Percentiles rank a stretch among this genome's conserved stretches.
phyloP scores from a whole-genome alignment of 1,140 invertebrate species.

The Grapholita molesta region DNA sequence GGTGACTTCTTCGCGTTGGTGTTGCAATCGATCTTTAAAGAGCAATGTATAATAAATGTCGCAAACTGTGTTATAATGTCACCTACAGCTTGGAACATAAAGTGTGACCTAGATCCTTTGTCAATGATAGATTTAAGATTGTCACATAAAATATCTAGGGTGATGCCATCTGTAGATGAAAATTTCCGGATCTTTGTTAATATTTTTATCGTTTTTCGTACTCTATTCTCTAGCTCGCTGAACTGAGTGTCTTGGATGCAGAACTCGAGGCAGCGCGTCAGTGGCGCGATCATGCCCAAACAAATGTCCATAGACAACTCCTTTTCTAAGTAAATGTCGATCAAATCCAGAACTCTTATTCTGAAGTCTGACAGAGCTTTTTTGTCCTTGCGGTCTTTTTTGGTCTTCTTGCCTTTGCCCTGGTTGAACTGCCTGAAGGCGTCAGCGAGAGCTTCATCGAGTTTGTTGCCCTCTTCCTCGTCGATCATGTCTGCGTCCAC shows the following conservation, averaged over 20 bases:
- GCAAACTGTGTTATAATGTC: slow-evolving; percentile 83
- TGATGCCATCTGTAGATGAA: slow-evolving; percentile 77
- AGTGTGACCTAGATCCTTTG: slow-evolving; percentile 81
- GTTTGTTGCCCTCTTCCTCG: slow-evolving; percentile 85
- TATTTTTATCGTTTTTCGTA: slow-evolving; percentile 81
- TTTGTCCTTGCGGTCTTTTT: slow-evolving; percentile 83
- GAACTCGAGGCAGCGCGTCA: slow-evolving; percentile 83
- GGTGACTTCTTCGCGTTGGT: slow-evolving; percentile 36
- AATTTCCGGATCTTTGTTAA: slow-evolving; percentile 82
- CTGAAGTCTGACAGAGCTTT: slow-evolving; percentile 84
- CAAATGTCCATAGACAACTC: slow-evolving; percentile 81
- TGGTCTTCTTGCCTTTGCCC: slow-evolving; percentile 78
- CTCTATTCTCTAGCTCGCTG: slow-evolving; percentile 81
- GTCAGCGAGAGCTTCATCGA: slow-evolving; percentile 83
- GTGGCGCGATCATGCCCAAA: slow-evolving; percentile 82
- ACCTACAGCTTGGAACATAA: slow-evolving; percentile 83
- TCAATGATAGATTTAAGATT: slow-evolving; percentile 80
- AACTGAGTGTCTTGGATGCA: slow-evolving; percentile 84
- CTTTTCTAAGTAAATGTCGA: slow-evolving; percentile 84
- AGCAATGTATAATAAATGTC: slow-evolving; percentile 82
- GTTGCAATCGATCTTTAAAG: slow-evolving; percentile 64
- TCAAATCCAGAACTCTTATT: slow-evolving; percentile 83
- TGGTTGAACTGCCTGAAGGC: slow-evolving; percentile 84
- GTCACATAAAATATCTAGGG: slow-evolving; percentile 78
- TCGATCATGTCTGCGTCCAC: slow-evolving; percentile 87